These are phyloP conservation scores for Acronicta leporina DNA, from an alignment of 2,888 invertebrate genomes.

Conservation along the genomic window DNA sequence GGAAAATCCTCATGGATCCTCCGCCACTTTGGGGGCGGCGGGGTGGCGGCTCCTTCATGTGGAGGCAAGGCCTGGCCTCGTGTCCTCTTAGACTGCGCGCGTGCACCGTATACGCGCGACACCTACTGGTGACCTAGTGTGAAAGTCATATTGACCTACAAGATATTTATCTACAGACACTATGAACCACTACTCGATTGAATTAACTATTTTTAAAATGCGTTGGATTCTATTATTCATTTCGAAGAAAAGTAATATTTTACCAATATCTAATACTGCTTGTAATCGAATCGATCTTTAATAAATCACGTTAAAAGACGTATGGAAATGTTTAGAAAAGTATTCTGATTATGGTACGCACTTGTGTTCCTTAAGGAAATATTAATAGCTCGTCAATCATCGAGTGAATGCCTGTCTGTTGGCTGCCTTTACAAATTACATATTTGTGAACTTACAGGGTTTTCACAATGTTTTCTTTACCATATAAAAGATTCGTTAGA, in stretches of 20 bases:
- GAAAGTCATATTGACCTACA: too few species aligned
- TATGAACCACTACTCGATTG: too few species aligned
- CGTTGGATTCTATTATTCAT: too few species aligned
- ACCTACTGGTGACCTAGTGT: too few species aligned
- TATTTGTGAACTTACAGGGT: conserved; percentile 8
- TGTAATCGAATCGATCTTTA: background rate
- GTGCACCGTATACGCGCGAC: too few species aligned
- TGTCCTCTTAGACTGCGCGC: too few species aligned
- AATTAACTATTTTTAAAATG: too few species aligned
- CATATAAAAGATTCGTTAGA: background rate
- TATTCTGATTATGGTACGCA: conserved; percentile 1
- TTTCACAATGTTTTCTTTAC: conserved; percentile 8
- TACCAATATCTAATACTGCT: background rate
- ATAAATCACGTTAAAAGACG: background rate
- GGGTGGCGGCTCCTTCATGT: too few species aligned
- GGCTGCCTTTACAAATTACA: conserved; percentile 1
- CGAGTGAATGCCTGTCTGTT: conserved; percentile 7
- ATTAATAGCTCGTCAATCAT: conserved; percentile 33
- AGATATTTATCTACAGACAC: too few species aligned
- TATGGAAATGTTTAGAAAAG: background rate
- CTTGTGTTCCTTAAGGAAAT: conserved; percentile 3
- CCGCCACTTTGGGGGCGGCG: too few species aligned
- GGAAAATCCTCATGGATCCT: too few species aligned
- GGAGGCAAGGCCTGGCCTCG: too few species aligned
- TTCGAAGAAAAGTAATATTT: background rate